These are phyloP conservation scores for Periplaneta americana DNA, from an alignment of 1,140 invertebrate species.

Conservation along the genomic window DNA sequence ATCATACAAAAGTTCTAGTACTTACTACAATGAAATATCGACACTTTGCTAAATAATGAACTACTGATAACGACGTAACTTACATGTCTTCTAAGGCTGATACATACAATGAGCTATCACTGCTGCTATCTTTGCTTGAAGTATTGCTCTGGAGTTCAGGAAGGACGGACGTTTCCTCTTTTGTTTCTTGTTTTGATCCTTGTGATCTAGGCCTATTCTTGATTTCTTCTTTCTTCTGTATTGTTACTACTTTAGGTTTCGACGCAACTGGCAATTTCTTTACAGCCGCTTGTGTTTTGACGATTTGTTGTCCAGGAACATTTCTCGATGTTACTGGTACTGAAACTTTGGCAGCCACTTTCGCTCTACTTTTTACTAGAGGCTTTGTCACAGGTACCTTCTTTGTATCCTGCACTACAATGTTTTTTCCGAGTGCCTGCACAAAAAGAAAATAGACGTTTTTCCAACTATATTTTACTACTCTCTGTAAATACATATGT, in stretches of 20 bases:
- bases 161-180: background rate
- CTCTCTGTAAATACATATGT: too few species aligned
- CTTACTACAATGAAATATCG: too few species aligned
- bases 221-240: background rate
- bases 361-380: background rate
- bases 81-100: slow-evolving; percentile 67
- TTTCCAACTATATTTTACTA: too few species aligned
- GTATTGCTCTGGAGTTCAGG: background rate
- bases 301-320: background rate
- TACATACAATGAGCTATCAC: slow-evolving; percentile 54
- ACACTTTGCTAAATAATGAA: background rate
- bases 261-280: background rate
- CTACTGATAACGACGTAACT: slow-evolving; percentile 28
- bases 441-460: too few species aligned
- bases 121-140: background rate
- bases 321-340: background rate
- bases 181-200: background rate
- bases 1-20: too few species aligned
- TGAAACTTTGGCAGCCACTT: background rate
- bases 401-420: background rate
- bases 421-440: background rate
- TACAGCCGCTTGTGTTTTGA: background rate
- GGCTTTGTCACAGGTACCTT: background rate
- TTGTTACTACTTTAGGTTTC: background rate
- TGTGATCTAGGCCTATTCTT: background rate